Evolutionary conservation across 2,888 invertebrate species (phyloP), one percentile per base, ranked within the genome.

Genomic region (Hyles lineata): DNA sequence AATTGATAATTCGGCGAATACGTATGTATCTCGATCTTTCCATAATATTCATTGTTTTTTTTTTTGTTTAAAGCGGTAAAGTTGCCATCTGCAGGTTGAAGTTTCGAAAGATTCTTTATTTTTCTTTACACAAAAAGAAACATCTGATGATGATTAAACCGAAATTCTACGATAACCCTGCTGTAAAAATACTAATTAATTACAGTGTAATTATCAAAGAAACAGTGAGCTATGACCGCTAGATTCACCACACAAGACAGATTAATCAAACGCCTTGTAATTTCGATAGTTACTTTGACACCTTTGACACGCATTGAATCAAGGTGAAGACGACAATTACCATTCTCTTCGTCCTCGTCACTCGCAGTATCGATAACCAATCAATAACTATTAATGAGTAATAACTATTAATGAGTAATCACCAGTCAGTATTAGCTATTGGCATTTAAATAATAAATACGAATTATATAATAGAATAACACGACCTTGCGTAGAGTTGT

Each of bases 331-430:
- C 21, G 15, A 4, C 23, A 67, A 67, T 67, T 50, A 43, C 17
- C 67, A 67, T 74, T 70, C 70, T 35, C 50, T 67, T 23, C 7
- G 8, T 21, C 15, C 43, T 63, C 63, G 23, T 67, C 60, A 60
- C 4, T 23, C 43, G 35, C 23, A 23, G n/a, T 67, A 50, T 50
- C 23, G 23, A 17, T 15, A 50, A 50, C 67, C 67, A 50, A 67
- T 67, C 50, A 67, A 67, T 67, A 67, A 50, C 9, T 23, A 50
- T 67, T 67, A 67, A 67, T 50, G 43, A 67, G 17, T 50, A 50
- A 67, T 67, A 17, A 23, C 23, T n/a, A n/a, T n/a, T 67, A 67
- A 67, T 50, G 43, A 67, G 17, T 50, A 50, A 67, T 67, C 23
- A 23, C 23, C 6, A 50, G 67, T 67, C 67, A 67, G 50, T 67